Evolutionary conservation across 2,888 invertebrate species (phyloP), one percentile per base, ranked within the genome.

Genomic region (Eupithecia dodoneata): DNA sequence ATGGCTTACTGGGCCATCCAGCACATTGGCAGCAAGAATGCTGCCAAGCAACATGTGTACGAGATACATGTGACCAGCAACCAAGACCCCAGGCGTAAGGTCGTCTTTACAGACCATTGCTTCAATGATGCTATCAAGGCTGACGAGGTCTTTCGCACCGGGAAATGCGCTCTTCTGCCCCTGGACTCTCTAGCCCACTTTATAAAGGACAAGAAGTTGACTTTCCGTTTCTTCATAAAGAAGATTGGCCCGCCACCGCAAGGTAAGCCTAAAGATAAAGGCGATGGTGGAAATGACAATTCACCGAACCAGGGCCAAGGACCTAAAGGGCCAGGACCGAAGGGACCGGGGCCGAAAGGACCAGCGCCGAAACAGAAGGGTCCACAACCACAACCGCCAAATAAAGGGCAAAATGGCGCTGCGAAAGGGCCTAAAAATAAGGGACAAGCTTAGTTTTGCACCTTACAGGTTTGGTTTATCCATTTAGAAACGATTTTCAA

Each of bases 1-100:
- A 89, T 92, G 89, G 90, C 88, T 4, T 94, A 90, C 81, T 94
- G 93, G 93, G 80, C 89, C 30, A 80, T 94, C 44, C 94, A 94
- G 81, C 91, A 89, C 71, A 92, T 94, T 59, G 94, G 94, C 42
- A 88, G 89, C 66, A 92, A 91, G 82, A 88, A 87, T 77, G 81
- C 80, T 3, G 94, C 94, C 2, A 86, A 87, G 41, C 90, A 93
- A 72, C 90, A 92, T 77, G 83, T 93, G 65, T 94, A 92, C 79
- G 94, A 94, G 82, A 90, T 94, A 78, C 91, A 93, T 59, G 81
- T 94, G 0, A 85, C 82, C 12, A 93, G 93, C 83, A 90, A 89
- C 77, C 88, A 89, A 79, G 92, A 93, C 73, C 69, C 83, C 5
- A 86, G 91, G 59, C 87, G 92, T 10, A 92, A 92, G 81, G 89